Evolutionary conservation across 2,888 invertebrate genomes (phyloP).

Genomic region (Hipparchia sbordonii): DNA sequence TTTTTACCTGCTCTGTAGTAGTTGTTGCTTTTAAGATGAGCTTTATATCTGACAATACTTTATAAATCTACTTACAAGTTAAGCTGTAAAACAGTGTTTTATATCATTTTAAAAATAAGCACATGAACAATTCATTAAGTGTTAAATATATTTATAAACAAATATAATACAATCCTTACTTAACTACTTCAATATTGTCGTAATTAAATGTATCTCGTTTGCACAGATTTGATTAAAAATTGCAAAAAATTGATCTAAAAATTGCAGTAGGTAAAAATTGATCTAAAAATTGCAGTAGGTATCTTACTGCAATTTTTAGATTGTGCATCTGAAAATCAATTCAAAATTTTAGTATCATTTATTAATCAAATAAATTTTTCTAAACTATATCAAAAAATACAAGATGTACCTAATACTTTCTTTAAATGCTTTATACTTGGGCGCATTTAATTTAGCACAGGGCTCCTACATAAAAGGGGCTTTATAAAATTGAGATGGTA

Average conservation of each 20-base stretch:
- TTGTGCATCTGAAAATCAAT: neutral
- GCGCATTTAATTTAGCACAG: too few species aligned
- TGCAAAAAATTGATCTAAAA: too few species aligned
- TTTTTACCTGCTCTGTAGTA: neutral
- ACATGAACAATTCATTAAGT: neutral
- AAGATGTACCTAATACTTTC: too few species aligned
- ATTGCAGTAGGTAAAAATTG: too few species aligned
- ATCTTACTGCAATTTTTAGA: neutral
- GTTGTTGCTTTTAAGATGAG: constrained; percentile 14
- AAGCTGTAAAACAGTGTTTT: constrained; percentile 22
- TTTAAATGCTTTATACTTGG: too few species aligned
- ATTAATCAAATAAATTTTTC: neutral
- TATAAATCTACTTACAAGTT: constrained; percentile 1
- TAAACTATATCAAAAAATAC: neutral
- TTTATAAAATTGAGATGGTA: neutral
- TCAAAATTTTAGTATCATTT: neutral
- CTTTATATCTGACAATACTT: constrained; percentile 23
- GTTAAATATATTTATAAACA: neutral
- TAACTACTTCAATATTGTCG: neutral
- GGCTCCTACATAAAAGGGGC: neutral
- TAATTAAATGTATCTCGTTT: neutral
- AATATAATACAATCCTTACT: neutral
- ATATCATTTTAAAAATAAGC: constrained; percentile 13
- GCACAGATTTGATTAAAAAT: too few species aligned
- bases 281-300: too few species aligned